These are phyloP conservation scores for Aptenodytes patagonicus DNA, from an alignment of 2,113 vertebrate genomes.

Conservation along the genomic window DNA sequence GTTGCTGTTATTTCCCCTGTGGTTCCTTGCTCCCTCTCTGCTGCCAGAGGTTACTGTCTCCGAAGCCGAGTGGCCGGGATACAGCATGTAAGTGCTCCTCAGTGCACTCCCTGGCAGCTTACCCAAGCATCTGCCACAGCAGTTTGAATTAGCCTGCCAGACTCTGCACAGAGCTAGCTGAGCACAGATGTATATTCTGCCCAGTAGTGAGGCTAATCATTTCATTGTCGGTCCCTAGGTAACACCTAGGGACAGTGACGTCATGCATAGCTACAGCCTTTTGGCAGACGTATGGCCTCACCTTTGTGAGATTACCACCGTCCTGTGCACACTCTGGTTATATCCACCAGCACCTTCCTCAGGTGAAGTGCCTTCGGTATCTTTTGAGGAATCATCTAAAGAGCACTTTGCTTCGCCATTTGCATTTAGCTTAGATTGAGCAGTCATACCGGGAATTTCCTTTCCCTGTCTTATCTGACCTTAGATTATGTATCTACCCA, in stretches of 20 bases:
- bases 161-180: background rate
- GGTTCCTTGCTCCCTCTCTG: background rate
- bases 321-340: background rate
- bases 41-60: background rate
- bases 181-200: background rate
- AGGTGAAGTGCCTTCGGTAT: background rate
- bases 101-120: background rate
- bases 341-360: background rate
- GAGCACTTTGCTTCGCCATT: background rate
- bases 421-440: background rate
- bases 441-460: background rate
- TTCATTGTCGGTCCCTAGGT: too few relatives aligned
- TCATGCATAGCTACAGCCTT: fast-evolving
- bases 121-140: background rate
- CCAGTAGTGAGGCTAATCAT: background rate
- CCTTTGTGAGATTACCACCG: too few relatives aligned
- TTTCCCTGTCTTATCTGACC: background rate
- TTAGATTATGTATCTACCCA: background rate
- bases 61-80: fast-evolving
- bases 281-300: background rate
- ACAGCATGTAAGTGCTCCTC: background rate
- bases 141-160: background rate
- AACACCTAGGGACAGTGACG: fast-evolving
- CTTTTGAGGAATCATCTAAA: background rate
- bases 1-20: background rate